These are phyloP conservation scores for Ophion obscuratus DNA, from an alignment of 2,888 invertebrate species.

Conservation along the genomic window DNA sequence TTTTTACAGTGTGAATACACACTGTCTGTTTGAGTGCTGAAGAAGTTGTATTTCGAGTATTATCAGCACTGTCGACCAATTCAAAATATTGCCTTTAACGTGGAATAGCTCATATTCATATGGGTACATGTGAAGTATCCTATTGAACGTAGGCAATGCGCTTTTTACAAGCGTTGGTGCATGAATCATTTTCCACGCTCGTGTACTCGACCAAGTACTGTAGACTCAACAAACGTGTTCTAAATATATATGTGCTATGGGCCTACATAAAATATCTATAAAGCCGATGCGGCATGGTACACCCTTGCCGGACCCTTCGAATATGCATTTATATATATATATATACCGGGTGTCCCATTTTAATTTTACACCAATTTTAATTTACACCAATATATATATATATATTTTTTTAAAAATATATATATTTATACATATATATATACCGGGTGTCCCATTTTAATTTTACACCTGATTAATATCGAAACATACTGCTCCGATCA, in stretches of 20 bases:
- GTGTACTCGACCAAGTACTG: constrained; percentile 5
- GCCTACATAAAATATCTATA: constrained; percentile 69
- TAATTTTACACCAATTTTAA: too few species aligned
- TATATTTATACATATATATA: constrained; percentile 25
- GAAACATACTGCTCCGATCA: too few species aligned
- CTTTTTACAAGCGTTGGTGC: constrained; percentile 51
- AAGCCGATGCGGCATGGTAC: constrained; percentile 61
- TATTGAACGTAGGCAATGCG: constrained; percentile 16
- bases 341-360: not conserved
- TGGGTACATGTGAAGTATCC: constrained; percentile 17
- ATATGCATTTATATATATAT: constrained; percentile 36
- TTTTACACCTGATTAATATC: too few species aligned
- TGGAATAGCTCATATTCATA: not conserved
- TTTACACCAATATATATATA: constrained; percentile 35
- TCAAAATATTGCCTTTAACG: not conserved
- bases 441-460: too few species aligned
- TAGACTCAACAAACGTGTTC: constrained; percentile 47
- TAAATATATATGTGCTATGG: constrained; percentile 64
- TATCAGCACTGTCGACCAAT: not conserved
- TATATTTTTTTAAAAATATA: not conserved
- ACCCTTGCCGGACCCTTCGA: constrained; percentile 39
- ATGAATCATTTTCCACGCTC: constrained; percentile 49
- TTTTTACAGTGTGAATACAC: not conserved
- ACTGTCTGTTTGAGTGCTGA: not conserved
- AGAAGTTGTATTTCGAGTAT: not conserved